Evolutionary conservation across 2,113 vertebrate genomes (phyloP), one percentile per base, ranked within the genome.

Genomic region (Osmerus mordax): DNA sequence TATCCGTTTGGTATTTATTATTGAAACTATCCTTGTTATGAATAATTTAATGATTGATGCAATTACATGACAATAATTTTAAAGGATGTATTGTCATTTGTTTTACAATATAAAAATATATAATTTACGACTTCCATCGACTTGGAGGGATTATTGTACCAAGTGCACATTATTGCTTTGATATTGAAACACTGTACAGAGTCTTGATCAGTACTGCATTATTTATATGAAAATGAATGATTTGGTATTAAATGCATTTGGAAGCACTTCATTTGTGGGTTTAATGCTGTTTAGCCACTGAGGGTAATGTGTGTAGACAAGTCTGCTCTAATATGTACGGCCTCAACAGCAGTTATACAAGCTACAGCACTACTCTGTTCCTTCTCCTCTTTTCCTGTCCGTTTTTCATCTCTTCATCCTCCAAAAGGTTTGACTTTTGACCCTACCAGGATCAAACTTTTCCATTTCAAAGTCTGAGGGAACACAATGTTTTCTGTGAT

Each of bases 191-290:
- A 76, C 66, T 85, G 72, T 85, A 75, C 59, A 74, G 28, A 81
- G 58, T 32, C 65, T 77, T 36, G 73, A 74, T 80, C 23, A 74
- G 54, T 78, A 54, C 69, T 79, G 70, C 41, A 75, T 76, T 51
- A 81, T 79, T 83, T 6, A 80, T 80, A 1, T 63, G 64, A 63
- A 77, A 67, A 84, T 69, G 70, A 70, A 18, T 15, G 54, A 80
- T 69, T 63, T 79, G 67, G 15, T 72, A 51, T 83, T 82, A 86
- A 86, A 86, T 69, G 67, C 75, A n/a, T 82, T 79, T 80, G 29
- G 69, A 62, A 81, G 70, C 51, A 63, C 75, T 78, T 76, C 3
- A 69, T 78, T 71, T 81, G 67, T 80, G 70, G 73, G 8, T 76
- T 74, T 73, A 68, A 76, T 81, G 71, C 25, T 51, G 18, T 70